Evolutionary conservation across 2,888 invertebrate genomes (phyloP).

Genomic region (Dryococelus australis): DNA sequence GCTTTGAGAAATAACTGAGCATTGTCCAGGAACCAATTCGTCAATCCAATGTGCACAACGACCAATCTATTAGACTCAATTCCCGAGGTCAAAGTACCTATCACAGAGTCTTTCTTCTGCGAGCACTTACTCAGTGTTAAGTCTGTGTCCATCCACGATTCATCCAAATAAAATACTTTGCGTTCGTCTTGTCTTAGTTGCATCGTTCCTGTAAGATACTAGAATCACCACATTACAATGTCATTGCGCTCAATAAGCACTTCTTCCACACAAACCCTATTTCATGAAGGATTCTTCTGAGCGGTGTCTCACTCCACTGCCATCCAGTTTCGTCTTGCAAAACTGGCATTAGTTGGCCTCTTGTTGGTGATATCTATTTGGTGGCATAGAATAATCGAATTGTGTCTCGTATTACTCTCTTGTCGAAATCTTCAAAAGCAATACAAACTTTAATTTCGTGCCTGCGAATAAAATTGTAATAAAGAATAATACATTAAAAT

Average conservation of each 20-base stretch:
- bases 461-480: too few species aligned
- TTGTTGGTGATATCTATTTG: too few species aligned
- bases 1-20: not conserved
- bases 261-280: constrained; percentile 18
- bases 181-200: not conserved
- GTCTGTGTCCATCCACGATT: not conserved
- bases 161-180: not conserved
- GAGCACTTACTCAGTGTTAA: not conserved
- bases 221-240: not conserved
- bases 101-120: not conserved
- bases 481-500: too few species aligned
- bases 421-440: too few species aligned
- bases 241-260: constrained; percentile 7
- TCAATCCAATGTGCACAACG: too few species aligned
- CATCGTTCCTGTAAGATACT: not conserved
- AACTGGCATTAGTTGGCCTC: too few species aligned
- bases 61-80: not conserved
- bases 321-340: too few species aligned
- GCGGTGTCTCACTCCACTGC: too few species aligned
- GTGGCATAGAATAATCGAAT: too few species aligned
- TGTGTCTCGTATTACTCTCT: too few species aligned
- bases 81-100: not conserved
- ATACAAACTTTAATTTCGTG: too few species aligned
- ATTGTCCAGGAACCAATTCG: not conserved
- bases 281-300: not conserved